These are phyloP conservation scores for Lacerta bilineata DNA, from an alignment of 2,797 vertebrate species.

Conservation along the genomic window DNA sequence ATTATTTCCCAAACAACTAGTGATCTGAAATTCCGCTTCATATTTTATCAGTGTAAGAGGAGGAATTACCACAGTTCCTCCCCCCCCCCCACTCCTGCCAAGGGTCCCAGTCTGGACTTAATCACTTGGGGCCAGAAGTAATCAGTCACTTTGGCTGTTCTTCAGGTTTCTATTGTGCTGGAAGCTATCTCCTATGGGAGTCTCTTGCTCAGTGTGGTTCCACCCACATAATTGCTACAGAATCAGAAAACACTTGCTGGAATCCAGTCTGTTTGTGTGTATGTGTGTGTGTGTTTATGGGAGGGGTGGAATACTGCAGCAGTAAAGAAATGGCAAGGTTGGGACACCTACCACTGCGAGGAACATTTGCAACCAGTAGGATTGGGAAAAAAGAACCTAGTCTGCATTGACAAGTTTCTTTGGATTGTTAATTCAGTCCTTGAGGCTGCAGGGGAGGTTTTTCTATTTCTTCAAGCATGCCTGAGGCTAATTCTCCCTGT, in stretches of 20 bases:
- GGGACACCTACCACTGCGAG: background rate
- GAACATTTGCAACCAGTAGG: background rate
- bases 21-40: background rate
- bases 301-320: no score
- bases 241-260: background rate
- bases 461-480: background rate
- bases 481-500: no score
- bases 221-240: background rate
- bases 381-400: background rate
- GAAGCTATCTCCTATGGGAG: background rate
- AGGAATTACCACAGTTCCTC: background rate
- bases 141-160: background rate
- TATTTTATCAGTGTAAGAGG: background rate
- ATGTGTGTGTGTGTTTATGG: no score
- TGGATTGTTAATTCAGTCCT: background rate
- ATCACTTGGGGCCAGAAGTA: background rate
- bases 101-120: background rate
- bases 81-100: background rate
- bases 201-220: background rate
- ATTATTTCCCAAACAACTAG: background rate
- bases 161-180: background rate
- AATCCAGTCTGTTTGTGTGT: background rate
- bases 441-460: background rate
- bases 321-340: background rate
- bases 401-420: background rate